These are phyloP conservation scores for Notechis scutatus DNA, from an alignment of 2,113 vertebrate genomes.

Conservation along the genomic window DNA sequence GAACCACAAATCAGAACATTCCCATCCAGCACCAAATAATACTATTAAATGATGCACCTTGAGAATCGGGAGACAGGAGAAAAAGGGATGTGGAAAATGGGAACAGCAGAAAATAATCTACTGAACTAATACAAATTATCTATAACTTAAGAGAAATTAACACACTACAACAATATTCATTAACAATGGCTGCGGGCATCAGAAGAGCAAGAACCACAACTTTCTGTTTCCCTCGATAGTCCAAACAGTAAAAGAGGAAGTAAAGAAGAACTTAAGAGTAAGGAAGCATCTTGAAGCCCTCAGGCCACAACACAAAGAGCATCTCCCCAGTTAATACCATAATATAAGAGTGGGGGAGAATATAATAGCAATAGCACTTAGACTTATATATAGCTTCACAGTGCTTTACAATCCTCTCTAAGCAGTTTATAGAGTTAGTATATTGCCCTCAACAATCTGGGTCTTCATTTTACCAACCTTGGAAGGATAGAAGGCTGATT, in stretches of 20 bases:
- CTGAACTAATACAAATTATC: neutral
- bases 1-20: neutral
- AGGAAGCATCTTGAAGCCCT: neutral
- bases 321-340: neutral
- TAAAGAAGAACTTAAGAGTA: neutral
- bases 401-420: too few relatives aligned
- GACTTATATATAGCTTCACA: too few relatives aligned
- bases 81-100: neutral
- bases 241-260: neutral
- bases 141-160: neutral
- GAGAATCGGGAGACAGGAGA: neutral
- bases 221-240: neutral
- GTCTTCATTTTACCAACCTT: too few relatives aligned
- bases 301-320: neutral
- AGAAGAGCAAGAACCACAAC: neutral
- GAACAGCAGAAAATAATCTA: neutral
- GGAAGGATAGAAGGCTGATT: too few relatives aligned
- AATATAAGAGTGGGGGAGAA: neutral
- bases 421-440: too few relatives aligned
- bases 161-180: neutral
- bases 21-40: neutral
- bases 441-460: too few relatives aligned
- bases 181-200: neutral
- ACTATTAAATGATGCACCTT: neutral
- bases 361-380: too few relatives aligned